Evolutionary conservation across 2,797 vertebrate species (phyloP).

Genomic region (Aeoliscus strigatus): DNA sequence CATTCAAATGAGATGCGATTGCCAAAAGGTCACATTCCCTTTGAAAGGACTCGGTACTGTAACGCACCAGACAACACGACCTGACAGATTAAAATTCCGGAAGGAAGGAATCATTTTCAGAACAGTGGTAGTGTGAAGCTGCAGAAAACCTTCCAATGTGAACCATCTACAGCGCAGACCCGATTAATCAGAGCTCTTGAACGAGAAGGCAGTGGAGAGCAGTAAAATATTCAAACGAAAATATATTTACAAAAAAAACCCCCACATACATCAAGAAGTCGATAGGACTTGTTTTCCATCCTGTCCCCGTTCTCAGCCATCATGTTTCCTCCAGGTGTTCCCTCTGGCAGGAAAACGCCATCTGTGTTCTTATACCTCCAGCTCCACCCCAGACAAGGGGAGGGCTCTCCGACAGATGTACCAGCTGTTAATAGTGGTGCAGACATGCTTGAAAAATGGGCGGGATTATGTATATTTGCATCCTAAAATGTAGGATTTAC

Average conservation of each 20-base stretch:
- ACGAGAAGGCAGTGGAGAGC: not conserved
- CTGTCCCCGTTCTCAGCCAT: slow-evolving; percentile 33
- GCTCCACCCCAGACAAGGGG: slow-evolving; percentile 36
- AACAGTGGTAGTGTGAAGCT: too few relatives aligned
- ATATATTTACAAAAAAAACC: too few relatives aligned
- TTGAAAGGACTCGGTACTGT: too few relatives aligned
- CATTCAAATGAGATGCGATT: too few relatives aligned
- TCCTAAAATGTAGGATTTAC: not conserved
- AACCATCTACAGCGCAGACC: too few relatives aligned
- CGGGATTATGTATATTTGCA: not conserved
- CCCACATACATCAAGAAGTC: too few relatives aligned
- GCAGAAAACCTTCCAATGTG: too few relatives aligned
- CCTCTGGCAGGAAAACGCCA: slow-evolving; percentile 47
- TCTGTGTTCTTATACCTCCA: slow-evolving; percentile 49
- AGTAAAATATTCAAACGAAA: slow-evolving; percentile 4
- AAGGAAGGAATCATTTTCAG: too few relatives aligned
- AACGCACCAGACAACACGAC: too few relatives aligned
- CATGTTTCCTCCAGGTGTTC: slow-evolving; percentile 41
- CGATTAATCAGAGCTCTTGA: not conserved
- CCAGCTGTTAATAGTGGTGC: slow-evolving; percentile 32
- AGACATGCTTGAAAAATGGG: slow-evolving; percentile 1
- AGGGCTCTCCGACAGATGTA: slow-evolving; percentile 40
- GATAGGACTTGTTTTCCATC: slow-evolving; percentile 43
- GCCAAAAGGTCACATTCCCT: too few relatives aligned
- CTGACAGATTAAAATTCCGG: too few relatives aligned